Evolutionary conservation across 2,113 vertebrate species (phyloP), one percentile per base, ranked within the genome.

Genomic region (Mystacornis crossleyi): DNA sequence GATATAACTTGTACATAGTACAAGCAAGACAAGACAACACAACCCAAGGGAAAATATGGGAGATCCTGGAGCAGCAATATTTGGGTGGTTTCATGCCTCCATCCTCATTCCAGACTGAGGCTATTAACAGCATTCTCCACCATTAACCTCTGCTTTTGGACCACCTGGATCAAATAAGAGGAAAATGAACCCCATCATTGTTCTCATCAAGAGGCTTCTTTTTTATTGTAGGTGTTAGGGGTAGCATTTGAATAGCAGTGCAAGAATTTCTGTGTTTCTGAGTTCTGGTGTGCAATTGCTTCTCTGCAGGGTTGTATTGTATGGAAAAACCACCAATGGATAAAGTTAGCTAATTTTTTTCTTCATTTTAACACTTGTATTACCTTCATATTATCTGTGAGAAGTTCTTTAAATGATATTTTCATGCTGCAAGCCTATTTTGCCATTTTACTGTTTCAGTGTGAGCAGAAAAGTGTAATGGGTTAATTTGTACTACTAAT

Each of bases 101-200:
- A 61, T 20, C 5, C 18, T 62, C 38, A 51, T 80, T 91, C 23
- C 45, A 43, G 42, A 89, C 33, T 26, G 4, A 83, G 2, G 7
- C 15, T 66, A 20, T 36, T 62, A 66, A 45, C 14, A 71, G 10
- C 19, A 51, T 54, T 54, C 34, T 40, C 20, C 20, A 62, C 18
- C 10, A 34, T 74, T 67, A 60, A 8, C 4, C 8, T 64, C 13
- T 71, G 8, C 9, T 73, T 73, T 71, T n/a, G 34, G 33, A 36
- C 13, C 5, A 50, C 28, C 7, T 69, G 26, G 15, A 31, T 61
- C 15, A 81, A 55, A 78, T 10, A 34, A 36, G 47, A 84, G 29
- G 10, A 24, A 93, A 80, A 72, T 12, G 54, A 64, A 67, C 1
- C 0, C 1, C 5, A 43, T 38, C 3, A 29, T 3, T 54, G 2